phyloP scores from a whole-genome alignment of 2,113 vertebrate species.

The Miniopterus natalensis region DNA sequence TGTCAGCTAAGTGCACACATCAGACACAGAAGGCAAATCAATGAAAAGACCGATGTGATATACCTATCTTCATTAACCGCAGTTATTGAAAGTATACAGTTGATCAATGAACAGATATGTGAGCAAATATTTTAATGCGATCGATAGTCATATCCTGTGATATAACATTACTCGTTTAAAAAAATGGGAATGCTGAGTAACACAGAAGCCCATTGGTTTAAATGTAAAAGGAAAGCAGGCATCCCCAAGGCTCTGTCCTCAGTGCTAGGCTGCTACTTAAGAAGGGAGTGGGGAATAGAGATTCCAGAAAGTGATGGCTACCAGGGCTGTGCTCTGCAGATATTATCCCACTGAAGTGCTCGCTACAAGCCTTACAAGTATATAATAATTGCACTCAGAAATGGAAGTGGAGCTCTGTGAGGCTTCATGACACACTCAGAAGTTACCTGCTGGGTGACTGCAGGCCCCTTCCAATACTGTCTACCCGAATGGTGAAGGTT shows the following conservation, averaged over 20 bases:
- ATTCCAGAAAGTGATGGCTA: background rate
- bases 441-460: background rate
- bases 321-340: background rate
- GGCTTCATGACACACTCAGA: background rate
- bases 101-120: background rate
- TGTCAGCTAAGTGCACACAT: constrained; percentile 30
- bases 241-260: constrained; percentile 11
- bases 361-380: background rate
- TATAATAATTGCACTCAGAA: background rate
- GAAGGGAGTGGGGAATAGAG: background rate
- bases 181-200: background rate
- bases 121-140: background rate
- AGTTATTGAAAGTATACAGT: background rate
- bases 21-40: constrained; percentile 27
- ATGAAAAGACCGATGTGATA: background rate
- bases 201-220: background rate
- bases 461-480: background rate
- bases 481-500: background rate
- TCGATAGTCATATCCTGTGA: background rate
- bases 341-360: background rate
- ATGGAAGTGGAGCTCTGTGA: background rate
- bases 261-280: background rate
- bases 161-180: background rate
- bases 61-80: background rate
- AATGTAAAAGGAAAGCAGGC: background rate